phyloP scores from a whole-genome alignment of 2,113 vertebrate species.

The Paratilapia polleni region DNA sequence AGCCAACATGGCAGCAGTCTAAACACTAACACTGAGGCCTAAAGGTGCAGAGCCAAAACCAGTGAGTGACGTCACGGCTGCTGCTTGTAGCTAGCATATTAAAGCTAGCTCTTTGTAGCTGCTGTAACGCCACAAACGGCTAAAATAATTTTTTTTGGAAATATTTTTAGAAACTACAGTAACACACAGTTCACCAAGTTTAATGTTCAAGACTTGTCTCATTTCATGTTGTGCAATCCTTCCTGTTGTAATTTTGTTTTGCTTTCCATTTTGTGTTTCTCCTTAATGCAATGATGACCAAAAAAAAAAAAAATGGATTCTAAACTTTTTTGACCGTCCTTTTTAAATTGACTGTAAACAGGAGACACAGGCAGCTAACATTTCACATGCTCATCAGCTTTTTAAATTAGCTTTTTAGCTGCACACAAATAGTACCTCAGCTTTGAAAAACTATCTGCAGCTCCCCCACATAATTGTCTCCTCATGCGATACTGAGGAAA shows the following conservation, averaged over 20 bases:
- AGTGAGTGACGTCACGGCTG: not conserved
- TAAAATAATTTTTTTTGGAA: accelerated
- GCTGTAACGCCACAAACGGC: not conserved
- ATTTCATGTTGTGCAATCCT: not conserved
- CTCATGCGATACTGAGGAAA: not conserved
- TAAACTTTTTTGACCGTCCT: not conserved
- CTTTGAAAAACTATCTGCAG: not conserved
- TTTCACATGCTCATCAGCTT: not conserved
- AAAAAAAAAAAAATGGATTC: not conserved
- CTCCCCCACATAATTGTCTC: not conserved
- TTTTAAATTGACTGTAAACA: not conserved
- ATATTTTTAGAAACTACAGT: not conserved
- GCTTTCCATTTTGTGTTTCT: not conserved
- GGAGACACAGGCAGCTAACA: not conserved
- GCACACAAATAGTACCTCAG: not conserved
- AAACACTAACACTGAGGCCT: not conserved
- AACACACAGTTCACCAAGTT: not conserved
- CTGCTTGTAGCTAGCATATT: not conserved
- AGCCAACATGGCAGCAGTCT: not conserved
- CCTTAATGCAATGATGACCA: not conserved
- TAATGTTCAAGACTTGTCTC: not conserved
- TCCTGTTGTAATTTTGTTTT: not conserved
- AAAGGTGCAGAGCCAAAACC: not conserved
- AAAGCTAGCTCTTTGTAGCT: not conserved
- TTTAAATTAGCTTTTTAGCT: not conserved